Conservation (phyloP, 92 coral and sea anemone genomes). For the Actinernus sp. region DNA sequence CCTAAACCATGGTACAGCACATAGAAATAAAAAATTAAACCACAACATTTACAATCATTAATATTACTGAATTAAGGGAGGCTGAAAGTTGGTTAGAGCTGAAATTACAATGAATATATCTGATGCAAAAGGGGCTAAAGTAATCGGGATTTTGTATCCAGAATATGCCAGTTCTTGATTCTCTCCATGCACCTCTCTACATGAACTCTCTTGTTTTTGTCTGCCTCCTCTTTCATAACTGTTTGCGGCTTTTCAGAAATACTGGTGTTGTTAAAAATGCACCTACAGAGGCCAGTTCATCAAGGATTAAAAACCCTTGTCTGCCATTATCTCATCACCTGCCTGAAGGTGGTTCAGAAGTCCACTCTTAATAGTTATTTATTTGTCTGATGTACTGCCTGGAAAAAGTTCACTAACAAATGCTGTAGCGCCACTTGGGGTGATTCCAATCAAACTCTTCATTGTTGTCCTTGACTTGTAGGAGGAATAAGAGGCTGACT, state of each 20-base stretch:
- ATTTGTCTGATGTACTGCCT: conserved; percentile 55
- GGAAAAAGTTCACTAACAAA: conserved; percentile 57
- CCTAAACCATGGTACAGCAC: no score
- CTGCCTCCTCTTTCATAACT: not conserved
- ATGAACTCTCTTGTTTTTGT: not conserved
- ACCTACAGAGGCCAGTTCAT: not conserved
- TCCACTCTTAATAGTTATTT: conserved; percentile 50
- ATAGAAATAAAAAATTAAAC: no score
- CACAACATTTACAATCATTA: no score
- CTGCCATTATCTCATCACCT: no score
- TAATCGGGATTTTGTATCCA: not conserved
- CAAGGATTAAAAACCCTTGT: not conserved
- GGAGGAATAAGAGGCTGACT: conserved; percentile 65
- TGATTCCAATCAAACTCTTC: conserved; percentile 68
- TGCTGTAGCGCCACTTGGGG: conserved; percentile 63
- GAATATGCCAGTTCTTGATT: not conserved
- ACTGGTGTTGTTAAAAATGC: not conserved
- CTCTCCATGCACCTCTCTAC: not conserved
- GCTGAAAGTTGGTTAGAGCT: not conserved
- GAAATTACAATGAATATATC: conserved; percentile 3
- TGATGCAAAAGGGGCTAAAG: conserved; percentile 3
- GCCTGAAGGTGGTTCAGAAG: conserved; percentile 35
- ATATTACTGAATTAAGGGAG: conserved; percentile 2
- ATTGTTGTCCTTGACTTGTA: conserved; percentile 68
- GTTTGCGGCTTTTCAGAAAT: not conserved